Evolutionary conservation across 2,797 vertebrate species (phyloP), one percentile per base, ranked within the genome.

Genomic region (Crenichthys baileyi): DNA sequence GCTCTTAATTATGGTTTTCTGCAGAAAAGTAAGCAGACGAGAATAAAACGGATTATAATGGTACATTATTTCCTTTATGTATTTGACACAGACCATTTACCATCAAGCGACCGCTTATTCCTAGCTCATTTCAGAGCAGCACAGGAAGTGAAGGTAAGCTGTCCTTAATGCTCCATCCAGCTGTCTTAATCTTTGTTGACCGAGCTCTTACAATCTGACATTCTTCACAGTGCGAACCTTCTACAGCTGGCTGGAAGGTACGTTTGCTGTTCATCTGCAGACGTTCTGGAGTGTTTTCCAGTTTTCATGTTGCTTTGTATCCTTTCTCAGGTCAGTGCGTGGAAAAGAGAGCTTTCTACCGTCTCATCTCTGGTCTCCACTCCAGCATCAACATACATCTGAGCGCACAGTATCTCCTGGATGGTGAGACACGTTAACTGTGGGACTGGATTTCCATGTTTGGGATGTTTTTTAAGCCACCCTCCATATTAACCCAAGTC

Each of bases 331-430:
- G 96, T 24, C 93, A 98, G 80, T 99, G 97, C 80, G 95, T 99
- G 81, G 98, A 99, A 92, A 99, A 98, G 89, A 94, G 98, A 87
- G 97, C 97, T 36, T 99, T 99, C 91, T 99, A 97, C 89, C 95
- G 95, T 12, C 96, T 98, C 24, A 93, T 99, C 82, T 99, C 97
- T 0, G 97, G 98, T 8, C 95, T 99, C 18, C 98, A 99, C 0
- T 89, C 97, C 65, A 99, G 98, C 93, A 98, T 99, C 90, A 98
- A 97, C 87, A 93, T 97, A 46, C 98, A 99, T 84, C 89, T 99
- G 89, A 97, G 97, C 0, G 97, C 98, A 89, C 94, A 96, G 73
- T 98, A 98, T 87, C 96, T 98, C 5, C 83, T 98, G 82, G 94
- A 96, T 81, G 97, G 98, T 99, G 90, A 92, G 88, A 53, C 67